These are phyloP conservation scores for Anguilla megastoma DNA, from an alignment of 2,797 vertebrate genomes.

Conservation along the genomic window DNA sequence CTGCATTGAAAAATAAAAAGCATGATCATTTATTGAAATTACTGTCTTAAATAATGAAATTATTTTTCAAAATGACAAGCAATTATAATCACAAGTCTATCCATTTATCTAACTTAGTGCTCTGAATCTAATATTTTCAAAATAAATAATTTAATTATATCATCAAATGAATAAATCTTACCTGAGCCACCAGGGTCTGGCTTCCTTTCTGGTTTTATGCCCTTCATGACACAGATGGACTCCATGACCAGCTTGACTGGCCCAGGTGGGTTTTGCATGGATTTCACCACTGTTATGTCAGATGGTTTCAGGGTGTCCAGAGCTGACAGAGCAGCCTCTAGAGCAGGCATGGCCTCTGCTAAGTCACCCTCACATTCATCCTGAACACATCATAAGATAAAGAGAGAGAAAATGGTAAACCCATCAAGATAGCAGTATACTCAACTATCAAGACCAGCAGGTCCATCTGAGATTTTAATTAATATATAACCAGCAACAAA, in stretches of 20 bases:
- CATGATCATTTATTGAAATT: background rate
- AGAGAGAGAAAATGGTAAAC: background rate
- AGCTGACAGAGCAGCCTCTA: slow-evolving; percentile 83
- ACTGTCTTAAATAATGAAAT: background rate
- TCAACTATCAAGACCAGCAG: background rate
- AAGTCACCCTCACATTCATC: slow-evolving; percentile 91
- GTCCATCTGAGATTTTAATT: background rate
- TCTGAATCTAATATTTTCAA: background rate
- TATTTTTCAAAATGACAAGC: background rate
- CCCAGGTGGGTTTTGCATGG: slow-evolving; percentile 90
- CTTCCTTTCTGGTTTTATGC: slow-evolving; percentile 86
- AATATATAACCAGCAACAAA: background rate
- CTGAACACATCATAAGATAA: slow-evolving; percentile 61
- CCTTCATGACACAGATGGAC: slow-evolving; percentile 92
- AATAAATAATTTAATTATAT: background rate
- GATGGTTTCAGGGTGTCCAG: slow-evolving; percentile 88
- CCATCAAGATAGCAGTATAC: background rate
- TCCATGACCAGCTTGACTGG: slow-evolving; percentile 94
- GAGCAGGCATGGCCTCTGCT: slow-evolving; percentile 87
- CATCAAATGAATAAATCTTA: slow-evolving; percentile 53
- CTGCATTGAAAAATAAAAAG: slow-evolving; percentile 59
- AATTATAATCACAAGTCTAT: background rate
- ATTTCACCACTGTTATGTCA: slow-evolving; percentile 89
- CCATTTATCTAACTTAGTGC: background rate
- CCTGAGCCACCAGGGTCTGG: slow-evolving; percentile 86